A percentile compares a stretch with the other conserved stretches of the same genome.
phyloP scores from a whole-genome alignment of 1,140 invertebrate species.

The Drosophila tropicalis region DNA sequence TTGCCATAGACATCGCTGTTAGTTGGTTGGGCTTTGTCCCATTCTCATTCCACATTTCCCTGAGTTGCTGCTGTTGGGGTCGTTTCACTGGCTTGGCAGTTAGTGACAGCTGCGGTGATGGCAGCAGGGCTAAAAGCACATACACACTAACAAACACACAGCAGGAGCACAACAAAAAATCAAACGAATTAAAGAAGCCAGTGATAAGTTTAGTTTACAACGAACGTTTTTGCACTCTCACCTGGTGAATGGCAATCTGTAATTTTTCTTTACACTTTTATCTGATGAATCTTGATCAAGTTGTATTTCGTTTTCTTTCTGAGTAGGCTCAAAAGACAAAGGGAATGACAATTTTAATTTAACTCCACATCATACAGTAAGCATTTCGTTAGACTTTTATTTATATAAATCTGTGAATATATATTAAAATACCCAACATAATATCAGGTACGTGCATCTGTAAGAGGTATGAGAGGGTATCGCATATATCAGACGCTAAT shows the following conservation, averaged over 20 bases:
- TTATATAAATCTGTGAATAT: too few species aligned
- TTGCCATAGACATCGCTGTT: slow-evolving; percentile 14
- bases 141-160: not conserved
- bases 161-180: slow-evolving; percentile 14
- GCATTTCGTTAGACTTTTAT: too few species aligned
- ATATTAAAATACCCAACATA: too few species aligned
- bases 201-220: slow-evolving; percentile 37
- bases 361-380: too few species aligned
- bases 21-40: slow-evolving; percentile 40
- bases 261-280: too few species aligned
- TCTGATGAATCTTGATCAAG: too few species aligned
- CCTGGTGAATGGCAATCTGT: not conserved
- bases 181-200: slow-evolving; percentile 30
- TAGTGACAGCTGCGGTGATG: slow-evolving; percentile 76
- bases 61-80: slow-evolving; percentile 15
- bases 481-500: not conserved
- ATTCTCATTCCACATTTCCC: not conserved
- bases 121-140: slow-evolving; percentile 29
- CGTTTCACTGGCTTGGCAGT: slow-evolving; percentile 55
- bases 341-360: too few species aligned
- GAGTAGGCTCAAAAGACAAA: too few species aligned
- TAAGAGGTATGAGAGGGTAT: too few species aligned
- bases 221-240: slow-evolving; percentile 33
- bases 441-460: too few species aligned
- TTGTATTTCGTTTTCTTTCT: too few species aligned